Conservation (phyloP, 2,113 vertebrate species). For the Seriola quinqueradiata region DNA sequence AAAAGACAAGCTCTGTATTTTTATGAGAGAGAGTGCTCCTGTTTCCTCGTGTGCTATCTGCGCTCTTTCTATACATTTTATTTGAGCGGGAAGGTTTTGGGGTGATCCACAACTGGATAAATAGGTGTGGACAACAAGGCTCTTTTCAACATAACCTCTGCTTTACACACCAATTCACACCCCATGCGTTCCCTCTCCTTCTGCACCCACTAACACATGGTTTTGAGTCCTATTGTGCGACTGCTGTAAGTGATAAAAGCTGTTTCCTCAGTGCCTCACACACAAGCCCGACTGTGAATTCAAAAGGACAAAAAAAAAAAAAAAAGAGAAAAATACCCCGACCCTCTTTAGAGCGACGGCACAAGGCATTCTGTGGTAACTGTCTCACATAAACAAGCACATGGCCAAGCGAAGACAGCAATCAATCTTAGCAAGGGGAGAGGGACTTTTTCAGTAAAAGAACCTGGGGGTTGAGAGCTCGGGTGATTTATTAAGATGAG, state of each 20-base stretch:
- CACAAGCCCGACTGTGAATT: conserved; percentile 20
- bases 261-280: conserved; percentile 48
- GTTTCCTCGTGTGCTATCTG: conserved; percentile 46
- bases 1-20: conserved; percentile 36
- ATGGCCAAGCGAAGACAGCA: conserved; percentile 57
- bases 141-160: conserved; percentile 41
- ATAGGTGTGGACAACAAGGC: conserved; percentile 56
- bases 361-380: conserved; percentile 42
- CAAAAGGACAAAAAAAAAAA: conserved; percentile 29
- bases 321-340: conserved; percentile 13
- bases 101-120: conserved; percentile 56
- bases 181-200: conserved; percentile 23
- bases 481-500: conserved; percentile 85
- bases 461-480: neutral
- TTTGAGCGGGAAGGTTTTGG: conserved; percentile 19
- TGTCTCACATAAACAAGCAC: conserved; percentile 66
- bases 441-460: conserved; percentile 50
- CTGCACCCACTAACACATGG: conserved; percentile 49
- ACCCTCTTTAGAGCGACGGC: conserved; percentile 30
- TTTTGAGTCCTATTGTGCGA: conserved; percentile 47
- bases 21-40: conserved; percentile 28
- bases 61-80: conserved; percentile 26
- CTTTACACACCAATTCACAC: conserved; percentile 50
- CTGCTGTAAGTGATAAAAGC: conserved; percentile 74
- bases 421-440: conserved; percentile 67